Evolutionary conservation across 2,113 vertebrate species (phyloP), one percentile per base, ranked within the genome.

Genomic region (Xyrauchen texanus): DNA sequence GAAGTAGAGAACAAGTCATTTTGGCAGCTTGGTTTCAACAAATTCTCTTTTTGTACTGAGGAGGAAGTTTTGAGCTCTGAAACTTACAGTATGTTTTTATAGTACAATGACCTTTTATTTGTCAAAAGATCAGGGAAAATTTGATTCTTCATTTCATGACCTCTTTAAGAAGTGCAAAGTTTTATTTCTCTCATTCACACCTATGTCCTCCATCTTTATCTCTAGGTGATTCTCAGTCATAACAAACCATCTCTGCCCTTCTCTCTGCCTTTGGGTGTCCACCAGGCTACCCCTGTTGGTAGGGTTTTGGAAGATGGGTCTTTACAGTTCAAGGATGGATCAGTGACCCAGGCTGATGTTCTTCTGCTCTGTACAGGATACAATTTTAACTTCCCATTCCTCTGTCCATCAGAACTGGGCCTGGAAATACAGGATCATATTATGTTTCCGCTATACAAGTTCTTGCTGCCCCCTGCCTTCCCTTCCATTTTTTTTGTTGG

Each of bases 281-380:
- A 47, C 0, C 88, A 93, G 88, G 82, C 84, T 3, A 68, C 82
- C 4, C 82, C 85, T 0, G 76, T 92, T 55, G 77, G 45, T 68
- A 77, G 79, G 6, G 86, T 93, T 0, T 72, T 86, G 0, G 73
- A 90, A 1, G 77, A 92, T 4, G 89, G 88, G 5, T 76, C 86
- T 0, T n/a, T 92, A 45, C 79, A 80, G 12, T 91, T 92, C 72
- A 84, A 89, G 85, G 93, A 94, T 2, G 91, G 90, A 47, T 89
- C 81, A 0, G 58, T 79, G 78, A 44, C 68, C 45, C 0, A 34
- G 1, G 89, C 92, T 0, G 90, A 95, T 11, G 85, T 88, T 4
- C 86, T 94, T 81, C 85, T 95, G 61, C 86, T 94, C 83, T 95
- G 94, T 82, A 95, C 94, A 0, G 94, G 94, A 0, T 95, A 95